Evolutionary conservation across 2,113 vertebrate species (phyloP).

Genomic region (Condylura cristata): DNA sequence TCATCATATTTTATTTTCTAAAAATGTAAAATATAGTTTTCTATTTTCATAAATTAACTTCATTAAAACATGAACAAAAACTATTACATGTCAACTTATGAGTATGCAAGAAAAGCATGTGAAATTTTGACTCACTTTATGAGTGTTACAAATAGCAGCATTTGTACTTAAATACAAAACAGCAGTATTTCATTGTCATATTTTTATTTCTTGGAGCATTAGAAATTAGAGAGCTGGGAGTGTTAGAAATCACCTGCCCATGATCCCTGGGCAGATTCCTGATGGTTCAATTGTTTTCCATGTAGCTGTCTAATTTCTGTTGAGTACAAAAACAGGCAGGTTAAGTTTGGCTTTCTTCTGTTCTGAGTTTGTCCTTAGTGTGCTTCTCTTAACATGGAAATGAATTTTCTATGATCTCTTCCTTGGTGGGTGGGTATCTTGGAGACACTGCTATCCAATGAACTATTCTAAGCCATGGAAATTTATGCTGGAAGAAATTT

Average conservation of each 20-base stretch:
- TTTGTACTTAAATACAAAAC: not conserved
- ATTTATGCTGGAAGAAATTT: not conserved
- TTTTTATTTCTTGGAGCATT: not conserved
- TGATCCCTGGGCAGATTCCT: not conserved
- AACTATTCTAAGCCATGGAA: not conserved
- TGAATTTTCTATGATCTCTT: not conserved
- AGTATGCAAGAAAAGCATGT: not conserved
- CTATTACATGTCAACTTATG: not conserved
- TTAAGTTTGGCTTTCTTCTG: not conserved
- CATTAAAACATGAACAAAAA: constrained; percentile 2
- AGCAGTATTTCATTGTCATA: not conserved
- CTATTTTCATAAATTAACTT: constrained; percentile 10
- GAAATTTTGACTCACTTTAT: constrained; percentile 1
- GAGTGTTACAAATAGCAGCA: too few species aligned
- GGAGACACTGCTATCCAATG: not conserved
- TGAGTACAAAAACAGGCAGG: not conserved
- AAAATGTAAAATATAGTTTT: not conserved
- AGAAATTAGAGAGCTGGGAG: too few species aligned
- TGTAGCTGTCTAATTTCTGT: not conserved
- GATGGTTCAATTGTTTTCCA: not conserved
- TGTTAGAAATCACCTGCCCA: too few species aligned
- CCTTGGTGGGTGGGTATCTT: not conserved
- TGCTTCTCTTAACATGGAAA: not conserved
- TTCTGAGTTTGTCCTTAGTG: not conserved
- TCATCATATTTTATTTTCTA: constrained; percentile 3